These are phyloP conservation scores for Agriopis marginaria DNA, from an alignment of 2,888 invertebrate genomes.

Conservation along the genomic window DNA sequence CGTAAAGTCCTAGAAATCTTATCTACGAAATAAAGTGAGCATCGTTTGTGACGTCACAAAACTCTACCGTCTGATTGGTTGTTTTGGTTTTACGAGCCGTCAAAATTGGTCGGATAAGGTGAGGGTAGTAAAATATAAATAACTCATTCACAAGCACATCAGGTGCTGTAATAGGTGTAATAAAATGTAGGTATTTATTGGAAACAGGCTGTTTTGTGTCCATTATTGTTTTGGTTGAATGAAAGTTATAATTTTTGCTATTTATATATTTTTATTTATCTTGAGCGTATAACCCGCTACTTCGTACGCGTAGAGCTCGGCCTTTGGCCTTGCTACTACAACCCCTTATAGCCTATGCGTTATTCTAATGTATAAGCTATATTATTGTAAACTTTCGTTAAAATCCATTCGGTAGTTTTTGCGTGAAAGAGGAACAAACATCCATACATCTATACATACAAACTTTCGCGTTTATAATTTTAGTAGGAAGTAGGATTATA, in stretches of 20 bases:
- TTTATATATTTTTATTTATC: neutral
- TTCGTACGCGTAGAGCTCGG: too few relatives aligned
- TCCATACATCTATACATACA: too few relatives aligned
- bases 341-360: too few relatives aligned
- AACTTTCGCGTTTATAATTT: too few relatives aligned
- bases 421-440: too few relatives aligned
- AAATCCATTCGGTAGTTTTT: too few relatives aligned
- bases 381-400: too few relatives aligned
- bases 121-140: constrained; percentile 28
- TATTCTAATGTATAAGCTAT: too few relatives aligned
- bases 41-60: constrained; percentile 33
- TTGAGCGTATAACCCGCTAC: neutral
- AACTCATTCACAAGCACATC: constrained; percentile 30
- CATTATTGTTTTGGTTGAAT: neutral
- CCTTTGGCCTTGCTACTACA: too few relatives aligned
- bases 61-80: constrained; percentile 28
- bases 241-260: neutral
- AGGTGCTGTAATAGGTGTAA: constrained; percentile 26
- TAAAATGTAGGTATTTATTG: constrained; percentile 25
- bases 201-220: constrained; percentile 4
- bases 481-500: too few relatives aligned
- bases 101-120: constrained; percentile 21
- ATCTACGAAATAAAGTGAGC: constrained; percentile 27
- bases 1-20: constrained; percentile 31
- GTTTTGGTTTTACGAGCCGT: constrained; percentile 29